Evolutionary conservation across 2,113 vertebrate species (phyloP).

Genomic region (Alaudala cheleensis): DNA sequence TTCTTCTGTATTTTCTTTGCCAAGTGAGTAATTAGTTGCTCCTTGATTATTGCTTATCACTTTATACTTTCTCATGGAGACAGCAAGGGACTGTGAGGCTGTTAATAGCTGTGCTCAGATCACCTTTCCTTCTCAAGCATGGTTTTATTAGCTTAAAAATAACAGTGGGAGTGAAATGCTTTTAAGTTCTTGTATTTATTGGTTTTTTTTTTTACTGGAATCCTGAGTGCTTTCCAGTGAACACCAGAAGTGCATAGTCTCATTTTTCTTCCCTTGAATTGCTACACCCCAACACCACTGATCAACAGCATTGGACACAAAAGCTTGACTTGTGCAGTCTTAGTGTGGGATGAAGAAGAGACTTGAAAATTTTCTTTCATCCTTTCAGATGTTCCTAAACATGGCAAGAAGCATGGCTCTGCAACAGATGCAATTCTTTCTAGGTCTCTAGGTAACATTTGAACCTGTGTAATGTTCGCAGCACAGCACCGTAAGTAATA

Average conservation of each 20-base stretch:
- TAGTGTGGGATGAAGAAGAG: not conserved
- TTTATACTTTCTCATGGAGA: slow-evolving; percentile 9
- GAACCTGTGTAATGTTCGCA: slow-evolving; percentile 78
- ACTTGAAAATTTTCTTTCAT: slow-evolving; percentile 56
- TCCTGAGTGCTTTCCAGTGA: not conserved
- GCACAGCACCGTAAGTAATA: slow-evolving; percentile 79
- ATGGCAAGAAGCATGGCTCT: slow-evolving; percentile 55
- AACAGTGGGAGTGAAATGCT: not conserved
- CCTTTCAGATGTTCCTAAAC: slow-evolving; percentile 65
- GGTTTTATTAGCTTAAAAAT: not conserved
- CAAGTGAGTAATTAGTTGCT: slow-evolving; percentile 13
- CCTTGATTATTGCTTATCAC: slow-evolving; percentile 21
- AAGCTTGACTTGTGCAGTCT: slow-evolving; percentile 51
- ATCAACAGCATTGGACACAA: slow-evolving; percentile 1
- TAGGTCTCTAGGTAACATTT: slow-evolving; percentile 81
- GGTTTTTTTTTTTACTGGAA: not conserved
- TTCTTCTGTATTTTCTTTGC: slow-evolving; percentile 3
- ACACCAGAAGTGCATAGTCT: not conserved
- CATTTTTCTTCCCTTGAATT: slow-evolving; percentile 11
- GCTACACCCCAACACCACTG: not conserved
- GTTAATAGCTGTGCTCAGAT: not conserved
- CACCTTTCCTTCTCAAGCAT: not conserved
- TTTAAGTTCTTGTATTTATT: not conserved
- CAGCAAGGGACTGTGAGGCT: not conserved
- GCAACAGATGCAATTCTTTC: slow-evolving; percentile 71